Percentiles rank a stretch among this genome's conserved stretches.
Conservation (phyloP, 1,140 invertebrate genomes). For the Orchesella cincta region DNA sequence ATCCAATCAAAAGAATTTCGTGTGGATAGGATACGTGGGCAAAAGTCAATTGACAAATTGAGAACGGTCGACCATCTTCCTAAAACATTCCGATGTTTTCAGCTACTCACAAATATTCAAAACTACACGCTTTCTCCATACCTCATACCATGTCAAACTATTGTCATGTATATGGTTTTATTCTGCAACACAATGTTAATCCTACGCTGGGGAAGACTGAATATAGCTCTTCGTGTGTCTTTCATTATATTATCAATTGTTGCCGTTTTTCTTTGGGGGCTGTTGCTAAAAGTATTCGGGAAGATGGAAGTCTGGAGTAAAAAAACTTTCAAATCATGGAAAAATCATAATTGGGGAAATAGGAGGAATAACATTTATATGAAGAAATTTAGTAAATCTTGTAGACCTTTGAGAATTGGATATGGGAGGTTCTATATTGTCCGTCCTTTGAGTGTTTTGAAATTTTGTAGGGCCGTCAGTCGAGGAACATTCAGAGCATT, state of each 20-base stretch:
- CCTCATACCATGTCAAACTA: neutral
- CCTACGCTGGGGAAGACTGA: neutral
- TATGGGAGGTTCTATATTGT: neutral
- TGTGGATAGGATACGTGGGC: neutral
- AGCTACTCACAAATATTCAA: neutral
- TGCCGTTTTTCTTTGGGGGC: neutral
- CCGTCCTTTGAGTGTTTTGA: neutral
- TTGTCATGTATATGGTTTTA: neutral
- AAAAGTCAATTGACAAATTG: neutral
- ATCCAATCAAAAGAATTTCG: conserved; percentile 7
- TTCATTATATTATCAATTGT: neutral
- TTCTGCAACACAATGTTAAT: conserved; percentile 17
- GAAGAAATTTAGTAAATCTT: neutral
- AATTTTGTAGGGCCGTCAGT: neutral
- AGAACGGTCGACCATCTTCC: neutral
- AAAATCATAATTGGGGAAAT: neutral
- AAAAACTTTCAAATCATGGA: neutral
- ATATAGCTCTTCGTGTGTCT: neutral
- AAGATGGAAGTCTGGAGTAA: neutral
- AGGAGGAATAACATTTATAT: neutral
- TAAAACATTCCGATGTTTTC: neutral
- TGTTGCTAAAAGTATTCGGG: neutral
- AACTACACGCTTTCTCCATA: neutral
- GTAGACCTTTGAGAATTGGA: neutral
- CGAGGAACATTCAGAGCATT: conserved; percentile 16